Conservation (phyloP, 2,797 vertebrate genomes). For the Phalloptychus januarius region DNA sequence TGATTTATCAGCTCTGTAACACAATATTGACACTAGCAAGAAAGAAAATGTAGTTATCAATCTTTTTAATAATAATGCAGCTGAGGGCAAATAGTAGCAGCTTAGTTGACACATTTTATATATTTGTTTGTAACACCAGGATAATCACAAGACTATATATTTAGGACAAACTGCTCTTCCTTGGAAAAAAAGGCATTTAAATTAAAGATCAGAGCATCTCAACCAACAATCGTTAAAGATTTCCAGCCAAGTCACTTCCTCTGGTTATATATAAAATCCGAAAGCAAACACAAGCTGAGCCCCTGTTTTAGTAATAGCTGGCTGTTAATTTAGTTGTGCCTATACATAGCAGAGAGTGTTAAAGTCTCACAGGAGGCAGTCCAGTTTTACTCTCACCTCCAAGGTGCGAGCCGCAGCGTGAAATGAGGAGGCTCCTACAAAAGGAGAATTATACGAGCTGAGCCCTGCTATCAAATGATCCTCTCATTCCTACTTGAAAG, state of each 20-base stretch:
- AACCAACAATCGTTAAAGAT: background rate
- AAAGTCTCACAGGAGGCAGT: constrained; percentile 68
- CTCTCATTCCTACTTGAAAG: constrained; percentile 66
- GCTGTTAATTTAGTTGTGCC: constrained; percentile 58
- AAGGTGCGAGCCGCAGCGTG: constrained; percentile 43
- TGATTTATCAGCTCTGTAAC: background rate
- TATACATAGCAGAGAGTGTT: constrained; percentile 57
- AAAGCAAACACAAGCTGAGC: constrained; percentile 11
- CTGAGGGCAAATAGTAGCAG: background rate
- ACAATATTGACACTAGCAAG: background rate
- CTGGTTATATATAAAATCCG: constrained; percentile 24
- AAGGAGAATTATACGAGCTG: constrained; percentile 64
- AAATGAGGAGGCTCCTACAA: constrained; percentile 51
- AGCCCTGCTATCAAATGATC: constrained; percentile 62
- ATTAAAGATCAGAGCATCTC: background rate
- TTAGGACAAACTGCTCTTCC: background rate
- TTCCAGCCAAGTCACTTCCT: background rate
- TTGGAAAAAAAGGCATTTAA: background rate
- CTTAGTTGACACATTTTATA: background rate
- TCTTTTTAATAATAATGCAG: constrained; percentile 1
- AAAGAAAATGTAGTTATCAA: background rate
- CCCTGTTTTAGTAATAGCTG: constrained; percentile 43
- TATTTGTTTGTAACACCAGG: background rate
- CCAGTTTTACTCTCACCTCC: constrained; percentile 61
- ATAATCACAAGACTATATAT: background rate